Evolutionary conservation across 2,113 vertebrate genomes (phyloP), one percentile per base, ranked within the genome.

Genomic region (Sisor rabdophorus): DNA sequence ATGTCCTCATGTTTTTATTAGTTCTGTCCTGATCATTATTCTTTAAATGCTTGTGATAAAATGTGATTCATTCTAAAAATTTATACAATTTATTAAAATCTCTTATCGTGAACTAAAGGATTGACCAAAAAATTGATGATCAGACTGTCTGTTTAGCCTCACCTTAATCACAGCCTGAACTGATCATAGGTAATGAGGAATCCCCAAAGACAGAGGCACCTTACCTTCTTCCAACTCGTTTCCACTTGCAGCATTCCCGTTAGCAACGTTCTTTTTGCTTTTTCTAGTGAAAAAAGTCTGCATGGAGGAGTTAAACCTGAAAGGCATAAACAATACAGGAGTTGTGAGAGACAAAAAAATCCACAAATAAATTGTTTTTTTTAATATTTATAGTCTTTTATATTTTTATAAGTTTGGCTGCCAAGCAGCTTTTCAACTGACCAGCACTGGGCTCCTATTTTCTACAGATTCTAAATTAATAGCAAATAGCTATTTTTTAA

Each of bases 151-250:
- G 95, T 92, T 96, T 95, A 98, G 91, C 94, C 95, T 98, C 94
- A 98, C 97, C 96, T 10, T 8, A 44, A 44, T 7, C 40, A 6
- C 40, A 44, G 40, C 40, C 40, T 98, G 85, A 70, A 74, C 88
- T 79, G 63, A 97, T 88, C 71, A 96, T 91, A 79, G 96, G 95
- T 84, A 93, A 81, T 76, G 93, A 93, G 64, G 93, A 93, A 84
- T 98, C 96, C 86, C 95, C 93, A 89, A 87, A 89, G 84, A 86
- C 84, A 95, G 85, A 82, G 81, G 88, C 89, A 92, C 90, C 95
- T 98, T 98, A 99, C 97, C 96, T 63, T 95, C 95, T 89, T 97
- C 95, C 90, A 97, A 89, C 86, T 99, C 97, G 22, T 89, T 97
- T 92, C 88, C 95, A 88, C 85, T 93, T 58, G 94, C 92, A 0